Evolutionary conservation across 2,113 vertebrate species (phyloP), one percentile per base, ranked within the genome.

Genomic region (Cynocephalus volans): DNA sequence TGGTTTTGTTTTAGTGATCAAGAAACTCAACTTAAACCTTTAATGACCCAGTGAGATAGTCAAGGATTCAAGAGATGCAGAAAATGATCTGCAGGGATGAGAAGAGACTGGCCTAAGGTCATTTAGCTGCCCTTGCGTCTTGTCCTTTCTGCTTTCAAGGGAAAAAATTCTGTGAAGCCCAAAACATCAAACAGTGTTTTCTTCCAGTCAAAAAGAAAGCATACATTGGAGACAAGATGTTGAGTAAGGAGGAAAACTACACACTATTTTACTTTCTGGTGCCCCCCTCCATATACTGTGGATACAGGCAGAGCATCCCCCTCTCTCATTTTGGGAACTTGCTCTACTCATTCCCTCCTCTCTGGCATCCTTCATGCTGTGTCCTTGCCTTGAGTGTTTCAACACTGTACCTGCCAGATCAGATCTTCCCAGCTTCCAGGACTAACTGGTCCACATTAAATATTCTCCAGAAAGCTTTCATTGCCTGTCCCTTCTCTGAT

Each of bases 121-220:
- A 0, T 54, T 31, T 48, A 41, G 24, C 41, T 89, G 33, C 18
- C 50, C n/a, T 15, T 52, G 60, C 0, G 36, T 65, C 36, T 50
- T 96, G 65, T 50, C 15, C 11, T 92, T 93, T 85, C 60, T 83
- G 6, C 67, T 36, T 87, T 33, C 9, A 93, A 93, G 28, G 33
- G 14, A 65, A 90, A 89, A 79, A 79, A 79, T 90, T 56, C 60
- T 94, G 17, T 79, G 50, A 77, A 77, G 10, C 58, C 8, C n/a
- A 87, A 64, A 81, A 86, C 79, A 90, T 92, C 60, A 94, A 79
- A 79, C 17, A 67, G 64, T 6, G 31, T 4, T 31, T 33, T 13
- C 70, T 79, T 41, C 12, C 7, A 24, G 24, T 65, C 50, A 90
- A 58, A 90, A 95, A 88, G 21, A 85, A 92, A 69, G 17, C 19